Evolutionary conservation across 2,888 invertebrate species (phyloP).

Genomic region (Corbicula japonica): DNA sequence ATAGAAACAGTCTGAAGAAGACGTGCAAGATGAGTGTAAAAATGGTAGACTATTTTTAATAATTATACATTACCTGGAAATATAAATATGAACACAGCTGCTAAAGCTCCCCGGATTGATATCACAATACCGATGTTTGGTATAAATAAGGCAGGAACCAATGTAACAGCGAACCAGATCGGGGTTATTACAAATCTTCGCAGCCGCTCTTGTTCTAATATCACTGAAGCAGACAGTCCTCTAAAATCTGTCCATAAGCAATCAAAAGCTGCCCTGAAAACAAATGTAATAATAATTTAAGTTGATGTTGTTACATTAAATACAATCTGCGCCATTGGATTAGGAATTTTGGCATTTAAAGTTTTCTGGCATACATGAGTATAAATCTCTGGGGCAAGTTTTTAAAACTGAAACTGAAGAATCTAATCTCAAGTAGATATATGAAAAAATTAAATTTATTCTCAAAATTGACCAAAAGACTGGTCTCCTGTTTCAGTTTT

Average conservation of each 20-base stretch:
- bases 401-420: too few species aligned
- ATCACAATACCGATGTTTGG: conserved; percentile 89
- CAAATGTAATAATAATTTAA: too few species aligned
- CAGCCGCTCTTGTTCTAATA: conserved; percentile 77
- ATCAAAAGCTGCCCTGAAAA: conserved; percentile 85
- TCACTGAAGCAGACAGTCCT: conserved; percentile 76
- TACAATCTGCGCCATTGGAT: too few species aligned
- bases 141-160: conserved; percentile 88
- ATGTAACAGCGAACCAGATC: conserved; percentile 88
- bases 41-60: background rate
- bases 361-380: too few species aligned
- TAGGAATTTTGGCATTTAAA: too few species aligned
- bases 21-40: background rate
- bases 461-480: too few species aligned
- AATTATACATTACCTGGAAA: conserved; percentile 87
- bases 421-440: too few species aligned
- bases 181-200: conserved; percentile 87
- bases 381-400: too few species aligned
- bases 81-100: conserved; percentile 89
- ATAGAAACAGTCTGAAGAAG: background rate
- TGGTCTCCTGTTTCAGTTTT: too few species aligned
- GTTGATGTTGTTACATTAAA: too few species aligned
- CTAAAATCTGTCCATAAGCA: conserved; percentile 83
- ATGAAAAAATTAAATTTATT: too few species aligned
- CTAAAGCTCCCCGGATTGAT: conserved; percentile 89